phyloP scores from a whole-genome alignment of 2,797 vertebrate species.

The Melanotaenia nigrans region DNA sequence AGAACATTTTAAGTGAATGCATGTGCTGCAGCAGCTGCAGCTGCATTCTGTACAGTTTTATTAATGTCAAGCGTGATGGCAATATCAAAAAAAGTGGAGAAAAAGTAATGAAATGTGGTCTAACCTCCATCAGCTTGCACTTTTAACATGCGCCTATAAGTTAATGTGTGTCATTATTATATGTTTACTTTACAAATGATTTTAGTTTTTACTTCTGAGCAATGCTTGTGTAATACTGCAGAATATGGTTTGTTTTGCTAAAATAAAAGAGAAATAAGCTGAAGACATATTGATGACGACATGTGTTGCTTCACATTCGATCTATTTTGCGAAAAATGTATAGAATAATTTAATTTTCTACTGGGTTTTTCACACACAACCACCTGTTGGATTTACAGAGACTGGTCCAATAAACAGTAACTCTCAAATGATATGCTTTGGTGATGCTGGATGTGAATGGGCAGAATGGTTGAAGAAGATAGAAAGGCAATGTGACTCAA shows the following conservation, averaged over 20 bases:
- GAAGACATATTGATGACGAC: too few species aligned
- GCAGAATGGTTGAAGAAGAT: too few species aligned
- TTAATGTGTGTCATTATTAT: background rate
- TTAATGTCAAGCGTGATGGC: conserved; percentile 65
- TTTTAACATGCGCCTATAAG: background rate
- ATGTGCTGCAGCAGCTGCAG: conserved; percentile 26
- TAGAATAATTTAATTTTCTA: too few species aligned
- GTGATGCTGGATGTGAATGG: too few species aligned
- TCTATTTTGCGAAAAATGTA: too few species aligned
- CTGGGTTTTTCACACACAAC: too few species aligned
- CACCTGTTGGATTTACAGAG: too few species aligned
- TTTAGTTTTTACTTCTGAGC: background rate
- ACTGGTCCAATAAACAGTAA: too few species aligned
- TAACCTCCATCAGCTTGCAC: background rate
- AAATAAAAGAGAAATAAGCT: too few species aligned
- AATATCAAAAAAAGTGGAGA: conserved; percentile 26
- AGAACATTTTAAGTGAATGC: conserved; percentile 30
- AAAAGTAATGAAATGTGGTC: conserved; percentile 41
- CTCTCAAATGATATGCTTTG: too few species aligned
- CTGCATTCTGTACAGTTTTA: conserved; percentile 55
- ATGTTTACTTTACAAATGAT: background rate
- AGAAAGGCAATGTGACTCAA: too few species aligned
- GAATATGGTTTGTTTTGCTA: background rate
- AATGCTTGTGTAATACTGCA: background rate
- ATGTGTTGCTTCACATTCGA: too few species aligned